Evolutionary conservation across 2,797 vertebrate genomes (phyloP), one percentile per base, ranked within the genome.

Genomic region (Botia almorhae): DNA sequence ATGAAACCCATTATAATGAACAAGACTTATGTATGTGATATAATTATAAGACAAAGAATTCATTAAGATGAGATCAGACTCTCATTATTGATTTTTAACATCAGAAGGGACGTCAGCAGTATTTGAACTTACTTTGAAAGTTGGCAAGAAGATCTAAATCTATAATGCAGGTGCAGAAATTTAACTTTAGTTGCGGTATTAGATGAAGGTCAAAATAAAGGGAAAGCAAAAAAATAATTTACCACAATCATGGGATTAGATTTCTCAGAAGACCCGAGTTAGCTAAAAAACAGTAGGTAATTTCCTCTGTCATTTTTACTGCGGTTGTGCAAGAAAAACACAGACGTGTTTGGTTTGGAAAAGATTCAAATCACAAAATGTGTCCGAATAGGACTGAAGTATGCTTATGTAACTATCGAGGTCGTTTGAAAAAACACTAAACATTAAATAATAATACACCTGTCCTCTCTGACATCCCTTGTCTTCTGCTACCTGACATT

Each of bases 141-240:
- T 64, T 64, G 61, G 61, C 61, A 64, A 39, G n/a, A 64, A 17
- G 16, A 4, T 64, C 61, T 16, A 39, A 36, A 64, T 64, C 61
- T 36, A 39, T 64, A 64, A 64, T 64, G 61, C 16, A 64, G 17
- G 17, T 63, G 14, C 26, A 17, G 16, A 11, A 36, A 64, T 36
- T 17, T 46, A 16, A 14, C 26, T 63, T 63, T 63, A 63, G 29
- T 64, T 17, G 36, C 7, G 3, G 16, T 64, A 16, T 64, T n/a
- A 8, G 8, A 64, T 39, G 33, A 64, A 39, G 61, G 61, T 64
- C 17, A 78, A 74, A 19, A 60, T 48, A 50, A 48, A 81, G 69
- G 46, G 29, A 3, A 7, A 4, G 50, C 14, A 16, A 51, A 51
- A 17, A 51, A 51, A 51, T 51, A 16, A 51, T 23, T 23, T 21